Conservation (phyloP, 2,888 invertebrate genomes). For the Theretra japonica region DNA sequence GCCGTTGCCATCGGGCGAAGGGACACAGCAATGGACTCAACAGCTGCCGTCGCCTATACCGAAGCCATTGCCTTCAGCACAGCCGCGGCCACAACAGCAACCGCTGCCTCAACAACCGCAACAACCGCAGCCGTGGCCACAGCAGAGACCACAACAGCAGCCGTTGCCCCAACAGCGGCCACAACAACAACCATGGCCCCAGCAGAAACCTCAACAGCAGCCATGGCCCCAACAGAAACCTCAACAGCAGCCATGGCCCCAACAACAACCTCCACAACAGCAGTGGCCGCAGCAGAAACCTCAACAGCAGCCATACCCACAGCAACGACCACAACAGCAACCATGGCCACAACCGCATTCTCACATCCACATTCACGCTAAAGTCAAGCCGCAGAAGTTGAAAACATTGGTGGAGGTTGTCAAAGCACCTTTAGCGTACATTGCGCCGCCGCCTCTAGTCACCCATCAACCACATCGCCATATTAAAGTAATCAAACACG, state of each 20-base stretch:
- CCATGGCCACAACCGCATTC: slow-evolving; percentile 26
- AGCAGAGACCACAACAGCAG: not conserved
- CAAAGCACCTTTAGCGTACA: slow-evolving; percentile 73
- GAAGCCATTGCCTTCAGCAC: slow-evolving; percentile 27
- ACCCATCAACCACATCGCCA: slow-evolving; percentile 48
- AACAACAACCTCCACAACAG: not conserved
- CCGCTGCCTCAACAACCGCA: slow-evolving; percentile 33
- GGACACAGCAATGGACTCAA: slow-evolving; percentile 37
- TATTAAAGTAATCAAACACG: slow-evolving; percentile 61
- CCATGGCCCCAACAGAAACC: not conserved
- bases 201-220: not conserved
- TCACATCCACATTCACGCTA: slow-evolving; percentile 28
- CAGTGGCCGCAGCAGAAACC: not conserved
- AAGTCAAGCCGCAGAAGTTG: slow-evolving; percentile 59
- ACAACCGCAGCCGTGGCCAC: not conserved
- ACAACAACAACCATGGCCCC: not conserved
- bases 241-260: not conserved
- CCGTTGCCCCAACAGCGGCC: not conserved
- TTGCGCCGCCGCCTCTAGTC: slow-evolving; percentile 69
- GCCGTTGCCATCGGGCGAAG: slow-evolving; percentile 26
- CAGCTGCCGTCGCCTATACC: slow-evolving; percentile 25
- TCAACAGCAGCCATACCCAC: slow-evolving; percentile 17
- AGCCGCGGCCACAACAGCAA: slow-evolving; percentile 36
- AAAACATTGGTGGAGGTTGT: slow-evolving; percentile 75
- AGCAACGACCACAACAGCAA: slow-evolving; percentile 28